phyloP scores from a whole-genome alignment of 2,888 invertebrate genomes.

The Xylophagus ater region DNA sequence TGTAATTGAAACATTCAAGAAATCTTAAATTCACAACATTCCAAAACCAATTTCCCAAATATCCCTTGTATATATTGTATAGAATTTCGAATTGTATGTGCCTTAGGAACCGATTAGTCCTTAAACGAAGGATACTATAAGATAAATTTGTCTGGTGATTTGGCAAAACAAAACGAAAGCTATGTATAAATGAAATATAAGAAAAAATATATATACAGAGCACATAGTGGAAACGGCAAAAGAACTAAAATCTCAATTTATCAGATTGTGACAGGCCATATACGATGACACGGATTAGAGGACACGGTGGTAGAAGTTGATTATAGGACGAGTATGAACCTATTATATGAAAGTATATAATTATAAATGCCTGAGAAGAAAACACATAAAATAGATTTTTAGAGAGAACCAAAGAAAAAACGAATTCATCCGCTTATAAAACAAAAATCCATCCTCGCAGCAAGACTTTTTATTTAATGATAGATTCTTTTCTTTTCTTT shows the following conservation, averaged over 20 bases:
- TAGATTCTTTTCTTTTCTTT: slow-evolving; percentile 7
- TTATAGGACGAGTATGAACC: background rate
- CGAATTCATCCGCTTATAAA: slow-evolving; percentile 6
- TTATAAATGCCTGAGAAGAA: background rate
- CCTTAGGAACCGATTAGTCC: slow-evolving; percentile 20
- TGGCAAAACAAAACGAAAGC: slow-evolving; percentile 16
- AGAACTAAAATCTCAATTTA: slow-evolving; percentile 15
- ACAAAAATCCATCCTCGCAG: background rate
- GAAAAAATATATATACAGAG: no score
- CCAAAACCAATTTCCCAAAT: background rate
- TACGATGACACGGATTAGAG: background rate
- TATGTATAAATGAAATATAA: background rate
- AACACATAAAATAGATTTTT: slow-evolving; percentile 5
- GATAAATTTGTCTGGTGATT: slow-evolving; percentile 21
- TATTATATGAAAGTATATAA: background rate
- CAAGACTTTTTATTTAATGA: no score
- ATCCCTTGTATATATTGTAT: background rate
- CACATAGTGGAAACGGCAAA: slow-evolving; percentile 3
- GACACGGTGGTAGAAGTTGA: background rate
- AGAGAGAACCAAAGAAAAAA: slow-evolving; percentile 6
- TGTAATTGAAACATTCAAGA: slow-evolving; percentile 42
- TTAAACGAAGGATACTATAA: slow-evolving; percentile 20
- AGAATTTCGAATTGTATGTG: slow-evolving; percentile 8
- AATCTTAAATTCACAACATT: slow-evolving; percentile 16
- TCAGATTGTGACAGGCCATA: slow-evolving; percentile 18